Percentiles rank a stretch among this genome's conserved stretches.
Evolutionary conservation across 2,113 vertebrate species (phyloP).

Genomic region (Sinocyclocheilus anophthalmus): DNA sequence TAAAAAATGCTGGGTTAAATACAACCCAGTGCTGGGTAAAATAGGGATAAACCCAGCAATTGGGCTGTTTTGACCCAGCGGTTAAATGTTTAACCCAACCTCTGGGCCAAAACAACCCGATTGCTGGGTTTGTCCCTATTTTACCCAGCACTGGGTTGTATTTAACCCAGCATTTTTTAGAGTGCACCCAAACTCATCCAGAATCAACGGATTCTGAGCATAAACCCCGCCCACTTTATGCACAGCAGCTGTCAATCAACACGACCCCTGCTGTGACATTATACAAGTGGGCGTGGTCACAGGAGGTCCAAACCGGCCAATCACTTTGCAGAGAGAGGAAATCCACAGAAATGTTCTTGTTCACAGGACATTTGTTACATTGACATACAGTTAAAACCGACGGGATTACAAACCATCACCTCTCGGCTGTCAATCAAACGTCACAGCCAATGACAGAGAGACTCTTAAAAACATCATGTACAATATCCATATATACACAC

Average conservation of each 20-base stretch:
- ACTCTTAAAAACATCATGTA: conserved; percentile 65
- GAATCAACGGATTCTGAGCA: neutral
- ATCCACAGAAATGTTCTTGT: neutral
- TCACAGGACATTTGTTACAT: conserved; percentile 1
- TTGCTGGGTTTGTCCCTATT: too few species aligned
- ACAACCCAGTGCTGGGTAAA: too few species aligned
- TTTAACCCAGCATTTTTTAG: too few species aligned
- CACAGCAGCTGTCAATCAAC: neutral
- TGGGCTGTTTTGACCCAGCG: too few species aligned
- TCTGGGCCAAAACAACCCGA: too few species aligned
- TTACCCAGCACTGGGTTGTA: too few species aligned
- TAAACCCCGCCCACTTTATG: neutral
- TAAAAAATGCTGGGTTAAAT: too few species aligned
- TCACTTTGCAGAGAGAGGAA: neutral
- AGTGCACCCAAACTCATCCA: neutral
- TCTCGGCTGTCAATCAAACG: conserved; percentile 4
- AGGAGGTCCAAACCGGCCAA: conserved; percentile 16
- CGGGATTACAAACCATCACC: conserved; percentile 12
- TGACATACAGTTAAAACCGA: conserved; percentile 7
- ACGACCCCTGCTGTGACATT: neutral
- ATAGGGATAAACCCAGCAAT: too few species aligned
- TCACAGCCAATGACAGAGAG: conserved; percentile 55
- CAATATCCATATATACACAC: conserved; percentile 75
- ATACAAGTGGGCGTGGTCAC: neutral
- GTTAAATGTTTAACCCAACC: too few species aligned